Percentiles rank a stretch among this genome's conserved stretches.
These are phyloP conservation scores for Petrocephalus microphthalmus DNA, from an alignment of 2,113 vertebrate species.

Conservation along the genomic window DNA sequence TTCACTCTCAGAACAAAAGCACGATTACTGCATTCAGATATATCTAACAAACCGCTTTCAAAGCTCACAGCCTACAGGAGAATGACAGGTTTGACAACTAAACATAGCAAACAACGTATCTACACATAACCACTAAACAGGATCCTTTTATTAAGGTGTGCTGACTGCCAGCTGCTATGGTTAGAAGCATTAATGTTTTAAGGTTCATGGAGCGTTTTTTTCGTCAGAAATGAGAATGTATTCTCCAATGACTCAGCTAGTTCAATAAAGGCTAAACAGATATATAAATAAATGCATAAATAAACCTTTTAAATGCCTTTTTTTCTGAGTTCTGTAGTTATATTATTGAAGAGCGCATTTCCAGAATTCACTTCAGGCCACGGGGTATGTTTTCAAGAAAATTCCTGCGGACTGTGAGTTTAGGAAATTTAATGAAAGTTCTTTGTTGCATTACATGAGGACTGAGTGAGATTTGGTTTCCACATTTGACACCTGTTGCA, in stretches of 20 bases:
- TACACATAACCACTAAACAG: neutral
- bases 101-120: neutral
- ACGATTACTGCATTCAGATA: neutral
- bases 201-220: neutral
- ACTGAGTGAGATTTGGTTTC: neutral
- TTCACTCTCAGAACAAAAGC: conserved; percentile 2
- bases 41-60: neutral
- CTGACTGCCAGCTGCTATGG: neutral
- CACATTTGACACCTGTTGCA: neutral
- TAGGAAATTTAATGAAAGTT: neutral
- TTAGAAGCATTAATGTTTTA: neutral
- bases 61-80: neutral
- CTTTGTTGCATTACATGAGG: neutral
- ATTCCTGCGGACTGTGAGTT: neutral
- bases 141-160: neutral
- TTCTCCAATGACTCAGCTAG: neutral
- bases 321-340: neutral
- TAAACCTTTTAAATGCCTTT: neutral
- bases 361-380: neutral
- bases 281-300: neutral
- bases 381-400: neutral
- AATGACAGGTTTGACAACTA: conserved; percentile 13
- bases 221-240: neutral
- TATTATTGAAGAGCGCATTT: neutral
- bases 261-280: neutral